These are phyloP conservation scores for Gonioctena quinquepunctata DNA, from an alignment of 1,140 invertebrate species.

Conservation along the genomic window DNA sequence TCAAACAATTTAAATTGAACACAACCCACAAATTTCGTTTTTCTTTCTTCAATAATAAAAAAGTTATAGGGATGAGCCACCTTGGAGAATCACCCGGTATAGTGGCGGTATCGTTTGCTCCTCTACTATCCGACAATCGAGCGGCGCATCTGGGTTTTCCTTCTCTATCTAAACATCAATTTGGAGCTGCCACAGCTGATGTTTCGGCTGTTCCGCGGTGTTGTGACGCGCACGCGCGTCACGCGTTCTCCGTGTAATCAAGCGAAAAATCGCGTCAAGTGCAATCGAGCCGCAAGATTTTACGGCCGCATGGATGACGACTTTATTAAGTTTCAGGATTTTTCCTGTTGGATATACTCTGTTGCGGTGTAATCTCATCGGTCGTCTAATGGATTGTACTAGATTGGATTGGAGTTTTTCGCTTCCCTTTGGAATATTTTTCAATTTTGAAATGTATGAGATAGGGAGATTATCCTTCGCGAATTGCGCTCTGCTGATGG, in stretches of 20 bases:
- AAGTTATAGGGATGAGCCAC: no score
- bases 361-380: not conserved
- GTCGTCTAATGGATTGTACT: not conserved
- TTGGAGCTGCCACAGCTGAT: slow-evolving; percentile 30
- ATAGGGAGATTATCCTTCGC: no score
- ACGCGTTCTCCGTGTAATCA: not conserved
- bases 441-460: no score
- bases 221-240: slow-evolving; percentile 14
- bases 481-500: no score
- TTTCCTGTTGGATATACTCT: not conserved
- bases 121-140: slow-evolving; percentile 1
- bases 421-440: no score
- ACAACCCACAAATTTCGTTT: no score
- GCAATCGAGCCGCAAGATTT: not conserved
- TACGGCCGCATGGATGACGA: not conserved
- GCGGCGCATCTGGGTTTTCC: slow-evolving; percentile 35
- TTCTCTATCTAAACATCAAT: slow-evolving; percentile 41
- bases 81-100: no score
- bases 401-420: not conserved
- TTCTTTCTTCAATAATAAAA: no score
- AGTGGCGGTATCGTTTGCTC: no score
- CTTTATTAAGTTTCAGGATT: not conserved
- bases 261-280: not conserved
- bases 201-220: slow-evolving; percentile 5
- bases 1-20: no score